Base-by-base conservation (phyloP, 37 sponge, comb jelly and placozoan species). In the Ianthella basta region DNA sequence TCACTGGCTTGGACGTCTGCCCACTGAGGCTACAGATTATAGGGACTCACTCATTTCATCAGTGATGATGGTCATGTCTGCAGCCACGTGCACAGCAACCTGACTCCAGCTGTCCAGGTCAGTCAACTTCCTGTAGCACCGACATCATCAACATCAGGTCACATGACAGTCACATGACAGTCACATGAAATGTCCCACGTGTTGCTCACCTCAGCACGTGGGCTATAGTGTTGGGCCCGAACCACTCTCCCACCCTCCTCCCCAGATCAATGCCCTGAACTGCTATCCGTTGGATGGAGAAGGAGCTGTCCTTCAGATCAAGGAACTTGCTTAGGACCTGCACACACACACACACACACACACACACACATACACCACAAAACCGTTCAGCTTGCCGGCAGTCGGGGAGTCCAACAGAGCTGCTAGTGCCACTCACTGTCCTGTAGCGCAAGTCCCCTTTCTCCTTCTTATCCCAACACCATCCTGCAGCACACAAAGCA, bases 161-260 rank as follows among this genome's bases (percentile, higher is more conserved):
- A 27, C 65, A 29, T 63, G 29, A 5, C 34, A 30, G 37, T 30
- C 34, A 36, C 29, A 72, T 35, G 21, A 72, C 38, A 37, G 12
- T 8, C 23, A n/a, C n/a, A n/a, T n/a, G n/a, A n/a, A n/a, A n/a
- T n/a, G n/a, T n/a, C n/a, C n/a, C n/a, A n/a, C n/a, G n/a, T n/a
- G 38, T 36, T 18, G 54, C 87, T 82, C 20, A 97, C 95, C 86
- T 87, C 56, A 99, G 81, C 16, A 92, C 98, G 27, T 99, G 99
- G 10, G 97, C 97, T 19, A 94, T 92, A 29, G 95, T 99, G 86
- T 99, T 99, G 0, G 99, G 99, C 0, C 99, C 99, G 90, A 95
- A 93, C 99, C 99, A 99, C 37, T 95, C 88, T 27, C 99, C 97
- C 1, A 97, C 72, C 0, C 70, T 63, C 13, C 95, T 63, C 15